Evolutionary conservation across 2,888 invertebrate species (phyloP).

Genomic region (Bembecia ichneumoniformis): DNA sequence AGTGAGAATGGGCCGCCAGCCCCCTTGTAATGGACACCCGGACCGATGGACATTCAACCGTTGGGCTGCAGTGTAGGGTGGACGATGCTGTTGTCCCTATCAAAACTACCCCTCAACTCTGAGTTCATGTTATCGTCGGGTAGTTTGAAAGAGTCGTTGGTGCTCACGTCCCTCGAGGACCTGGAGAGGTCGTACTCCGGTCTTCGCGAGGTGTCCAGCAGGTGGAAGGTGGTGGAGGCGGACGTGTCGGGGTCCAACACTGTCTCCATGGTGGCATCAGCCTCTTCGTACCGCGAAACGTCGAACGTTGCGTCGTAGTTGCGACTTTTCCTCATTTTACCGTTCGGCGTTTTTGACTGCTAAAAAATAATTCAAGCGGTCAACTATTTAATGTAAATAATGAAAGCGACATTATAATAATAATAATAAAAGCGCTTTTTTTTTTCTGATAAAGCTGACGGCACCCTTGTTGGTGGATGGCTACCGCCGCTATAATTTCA

Average conservation of each 20-base stretch:
- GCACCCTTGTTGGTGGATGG: too few species aligned
- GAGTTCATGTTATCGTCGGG: conserved; percentile 67
- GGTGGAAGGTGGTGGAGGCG: conserved; percentile 21
- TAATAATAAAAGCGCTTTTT: too few species aligned
- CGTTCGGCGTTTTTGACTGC: conserved; percentile 55
- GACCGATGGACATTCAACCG: conserved; percentile 37
- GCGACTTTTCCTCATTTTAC: conserved; percentile 37
- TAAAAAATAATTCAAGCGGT: conserved; percentile 9
- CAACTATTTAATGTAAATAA: not conserved
- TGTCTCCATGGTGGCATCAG: conserved; percentile 44
- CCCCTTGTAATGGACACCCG: conserved; percentile 34
- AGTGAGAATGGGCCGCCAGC: conserved; percentile 44
- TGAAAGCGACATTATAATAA: too few species aligned
- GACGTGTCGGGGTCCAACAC: conserved; percentile 28
- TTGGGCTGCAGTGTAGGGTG: conserved; percentile 60
- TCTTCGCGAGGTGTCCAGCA: conserved; percentile 44
- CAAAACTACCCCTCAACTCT: conserved; percentile 36
- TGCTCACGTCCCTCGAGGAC: conserved; percentile 10
- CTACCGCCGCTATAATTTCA: too few species aligned
- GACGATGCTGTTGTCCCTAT: conserved; percentile 50
- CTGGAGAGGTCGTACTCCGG: conserved; percentile 26
- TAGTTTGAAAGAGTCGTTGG: conserved; percentile 43
- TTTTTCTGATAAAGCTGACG: not conserved
- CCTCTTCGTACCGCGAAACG: conserved; percentile 40
- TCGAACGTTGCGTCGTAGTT: conserved; percentile 40